phyloP scores from a whole-genome alignment of 1,140 invertebrate genomes.

The Sitophilus oryzae region DNA sequence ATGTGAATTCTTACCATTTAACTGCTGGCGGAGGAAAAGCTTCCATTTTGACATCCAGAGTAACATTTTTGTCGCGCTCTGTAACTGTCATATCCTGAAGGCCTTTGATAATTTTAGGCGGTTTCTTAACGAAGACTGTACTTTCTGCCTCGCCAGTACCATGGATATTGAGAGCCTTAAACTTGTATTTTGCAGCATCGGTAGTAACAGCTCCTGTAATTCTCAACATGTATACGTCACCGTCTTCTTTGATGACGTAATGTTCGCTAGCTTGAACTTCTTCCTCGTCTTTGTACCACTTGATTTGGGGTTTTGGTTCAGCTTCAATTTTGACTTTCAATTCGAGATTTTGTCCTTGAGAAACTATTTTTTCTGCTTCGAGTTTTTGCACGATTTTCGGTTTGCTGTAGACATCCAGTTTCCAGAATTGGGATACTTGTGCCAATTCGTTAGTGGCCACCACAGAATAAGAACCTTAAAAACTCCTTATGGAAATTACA shows the following conservation, averaged over 20 bases:
- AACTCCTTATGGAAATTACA: conserved; percentile 3
- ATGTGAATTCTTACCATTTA: conserved; percentile 52
- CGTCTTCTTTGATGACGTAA: conserved; percentile 60
- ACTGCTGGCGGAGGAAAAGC: conserved; percentile 77
- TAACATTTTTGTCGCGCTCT: conserved; percentile 72
- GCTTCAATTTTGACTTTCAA: conserved; percentile 78
- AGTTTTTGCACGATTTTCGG: conserved; percentile 67
- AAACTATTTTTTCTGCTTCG: conserved; percentile 58
- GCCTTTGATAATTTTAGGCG: conserved; percentile 62
- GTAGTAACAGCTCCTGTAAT: conserved; percentile 67
- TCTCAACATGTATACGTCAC: conserved; percentile 68
- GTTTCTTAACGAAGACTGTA: conserved; percentile 60
- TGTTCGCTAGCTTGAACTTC: conserved; percentile 64
- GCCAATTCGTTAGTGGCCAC: conserved; percentile 84
- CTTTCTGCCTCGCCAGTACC: conserved; percentile 63
- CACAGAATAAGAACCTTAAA: conserved; percentile 84
- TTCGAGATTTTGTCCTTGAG: conserved; percentile 73
- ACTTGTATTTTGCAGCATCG: conserved; percentile 69
- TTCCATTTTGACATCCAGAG: conserved; percentile 71
- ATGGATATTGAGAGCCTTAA: conserved; percentile 71
- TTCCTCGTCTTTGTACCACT: conserved; percentile 73
- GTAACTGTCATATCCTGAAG: conserved; percentile 64
- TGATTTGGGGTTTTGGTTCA: conserved; percentile 72
- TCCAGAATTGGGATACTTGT: conserved; percentile 80
- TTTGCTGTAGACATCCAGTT: conserved; percentile 69